phyloP scores from a whole-genome alignment of 2,113 vertebrate genomes.

The Elephantulus edwardii region DNA sequence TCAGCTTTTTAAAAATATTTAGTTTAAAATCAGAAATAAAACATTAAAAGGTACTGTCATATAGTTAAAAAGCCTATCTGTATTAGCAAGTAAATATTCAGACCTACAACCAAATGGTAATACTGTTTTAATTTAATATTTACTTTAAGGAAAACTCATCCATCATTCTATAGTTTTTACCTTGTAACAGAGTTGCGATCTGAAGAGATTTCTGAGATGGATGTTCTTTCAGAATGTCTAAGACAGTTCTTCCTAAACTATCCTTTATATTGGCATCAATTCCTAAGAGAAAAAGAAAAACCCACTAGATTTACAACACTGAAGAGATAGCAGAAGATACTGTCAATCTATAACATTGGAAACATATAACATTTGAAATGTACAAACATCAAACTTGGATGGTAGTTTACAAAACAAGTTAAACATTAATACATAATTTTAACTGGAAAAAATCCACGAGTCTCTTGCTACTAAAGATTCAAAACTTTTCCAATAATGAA shows the following conservation, averaged over 20 bases:
- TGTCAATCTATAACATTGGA: not conserved
- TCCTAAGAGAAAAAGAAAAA: conserved; percentile 85
- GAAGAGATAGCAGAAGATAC: conserved; percentile 16
- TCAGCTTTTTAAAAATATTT: not conserved
- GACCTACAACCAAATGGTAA: not conserved
- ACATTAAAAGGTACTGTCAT: conserved; percentile 2
- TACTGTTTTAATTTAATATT: conserved; percentile 27
- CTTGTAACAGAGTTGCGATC: conserved; percentile 95
- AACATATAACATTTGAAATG: conserved; percentile 38
- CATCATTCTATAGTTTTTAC: conserved; percentile 80
- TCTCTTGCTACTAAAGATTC: conserved; percentile 1
- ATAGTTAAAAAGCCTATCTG: not conserved
- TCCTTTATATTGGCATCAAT: conserved; percentile 94
- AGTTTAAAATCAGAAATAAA: conserved; percentile 40
- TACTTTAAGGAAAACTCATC: conserved; percentile 44
- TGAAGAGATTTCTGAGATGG: conserved; percentile 96
- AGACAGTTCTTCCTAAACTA: conserved; percentile 91
- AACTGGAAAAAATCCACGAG: not conserved
- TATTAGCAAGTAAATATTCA: conserved; percentile 46
- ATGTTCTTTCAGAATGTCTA: conserved; percentile 95
- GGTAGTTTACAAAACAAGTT: not conserved
- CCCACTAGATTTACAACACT: not conserved
- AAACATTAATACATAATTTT: conserved; percentile 2
- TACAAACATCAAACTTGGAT: conserved; percentile 7
- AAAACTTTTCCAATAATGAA: not conserved